Conservation (phyloP, 2,797 vertebrate species). For the Coreius guichenoti region DNA sequence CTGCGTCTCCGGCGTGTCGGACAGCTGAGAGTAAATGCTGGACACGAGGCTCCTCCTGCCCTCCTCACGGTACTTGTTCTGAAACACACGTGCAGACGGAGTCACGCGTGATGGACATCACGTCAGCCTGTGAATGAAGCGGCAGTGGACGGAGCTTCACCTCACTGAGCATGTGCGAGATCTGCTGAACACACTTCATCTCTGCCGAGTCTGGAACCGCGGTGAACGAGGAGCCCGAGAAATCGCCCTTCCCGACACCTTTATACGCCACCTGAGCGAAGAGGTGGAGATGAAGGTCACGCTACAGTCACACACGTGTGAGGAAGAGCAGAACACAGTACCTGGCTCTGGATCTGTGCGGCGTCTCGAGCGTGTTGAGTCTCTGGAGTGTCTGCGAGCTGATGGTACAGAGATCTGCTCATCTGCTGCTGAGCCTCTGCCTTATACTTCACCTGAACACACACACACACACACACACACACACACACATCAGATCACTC, state of each 20-base stretch:
- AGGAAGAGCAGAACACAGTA: constrained; percentile 48
- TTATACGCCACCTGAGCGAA: constrained; percentile 32
- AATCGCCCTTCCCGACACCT: neutral
- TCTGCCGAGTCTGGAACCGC: constrained; percentile 81
- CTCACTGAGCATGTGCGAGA: constrained; percentile 80
- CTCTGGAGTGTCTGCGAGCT: constrained; percentile 84
- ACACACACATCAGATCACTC: neutral
- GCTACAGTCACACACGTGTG: neutral
- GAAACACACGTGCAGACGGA: constrained; percentile 8
- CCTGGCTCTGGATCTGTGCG: constrained; percentile 83
- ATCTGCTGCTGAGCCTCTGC: constrained; percentile 75
- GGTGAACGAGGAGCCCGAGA: constrained; percentile 27
- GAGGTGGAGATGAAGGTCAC: neutral
- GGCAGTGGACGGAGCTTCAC: neutral
- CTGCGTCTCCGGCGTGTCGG: constrained; percentile 53
- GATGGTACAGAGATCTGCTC: constrained; percentile 79
- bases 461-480: neutral
- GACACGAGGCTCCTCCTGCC: constrained; percentile 33
- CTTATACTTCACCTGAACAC: constrained; percentile 83
- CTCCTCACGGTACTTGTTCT: constrained; percentile 71
- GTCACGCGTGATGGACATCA: neutral
- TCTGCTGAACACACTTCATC: constrained; percentile 81
- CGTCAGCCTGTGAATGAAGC: neutral
- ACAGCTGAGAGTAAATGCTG: constrained; percentile 58
- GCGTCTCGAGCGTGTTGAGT: constrained; percentile 82